Evolutionary conservation across 1,140 invertebrate genomes (phyloP).

Genomic region (Musca domestica): DNA sequence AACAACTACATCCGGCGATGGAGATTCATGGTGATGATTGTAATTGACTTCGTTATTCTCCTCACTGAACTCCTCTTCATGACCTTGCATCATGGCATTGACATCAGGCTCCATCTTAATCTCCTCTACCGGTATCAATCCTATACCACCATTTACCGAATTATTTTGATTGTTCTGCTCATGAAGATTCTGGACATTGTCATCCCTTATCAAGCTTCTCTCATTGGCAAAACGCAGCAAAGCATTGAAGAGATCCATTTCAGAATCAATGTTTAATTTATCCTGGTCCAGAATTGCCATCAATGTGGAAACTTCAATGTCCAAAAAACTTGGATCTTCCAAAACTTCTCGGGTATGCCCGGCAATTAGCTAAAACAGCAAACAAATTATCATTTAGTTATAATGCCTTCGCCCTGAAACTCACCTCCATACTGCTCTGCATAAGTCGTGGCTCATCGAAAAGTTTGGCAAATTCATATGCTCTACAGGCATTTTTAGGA

Average conservation of each 20-base stretch:
- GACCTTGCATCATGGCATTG: constrained; percentile 44
- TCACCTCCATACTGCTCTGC: constrained; percentile 74
- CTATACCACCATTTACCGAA: background rate
- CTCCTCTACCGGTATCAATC: constrained; percentile 35
- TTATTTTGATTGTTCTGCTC: constrained; percentile 5
- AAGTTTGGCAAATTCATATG: constrained; percentile 80
- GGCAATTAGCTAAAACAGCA: constrained; percentile 64
- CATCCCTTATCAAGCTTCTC: constrained; percentile 44
- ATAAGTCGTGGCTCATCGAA: constrained; percentile 78
- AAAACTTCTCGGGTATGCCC: constrained; percentile 74
- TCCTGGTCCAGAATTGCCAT: constrained; percentile 73
- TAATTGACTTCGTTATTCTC: background rate
- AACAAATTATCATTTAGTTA: background rate
- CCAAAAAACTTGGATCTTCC: constrained; percentile 70
- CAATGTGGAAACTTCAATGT: constrained; percentile 71
- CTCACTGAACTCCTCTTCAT: constrained; percentile 33
- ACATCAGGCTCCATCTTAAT: constrained; percentile 52
- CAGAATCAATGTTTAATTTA: constrained; percentile 68
- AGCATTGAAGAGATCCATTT: constrained; percentile 73
- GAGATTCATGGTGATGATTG: background rate
- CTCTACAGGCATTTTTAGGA: constrained; percentile 75
- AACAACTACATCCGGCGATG: constrained; percentile 35
- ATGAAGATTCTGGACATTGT: background rate
- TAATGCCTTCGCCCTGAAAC: background rate
- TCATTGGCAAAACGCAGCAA: constrained; percentile 65